These are phyloP conservation scores for Hirtodrosophila alboralis DNA, from an alignment of 2,888 invertebrate species.

Conservation along the genomic window DNA sequence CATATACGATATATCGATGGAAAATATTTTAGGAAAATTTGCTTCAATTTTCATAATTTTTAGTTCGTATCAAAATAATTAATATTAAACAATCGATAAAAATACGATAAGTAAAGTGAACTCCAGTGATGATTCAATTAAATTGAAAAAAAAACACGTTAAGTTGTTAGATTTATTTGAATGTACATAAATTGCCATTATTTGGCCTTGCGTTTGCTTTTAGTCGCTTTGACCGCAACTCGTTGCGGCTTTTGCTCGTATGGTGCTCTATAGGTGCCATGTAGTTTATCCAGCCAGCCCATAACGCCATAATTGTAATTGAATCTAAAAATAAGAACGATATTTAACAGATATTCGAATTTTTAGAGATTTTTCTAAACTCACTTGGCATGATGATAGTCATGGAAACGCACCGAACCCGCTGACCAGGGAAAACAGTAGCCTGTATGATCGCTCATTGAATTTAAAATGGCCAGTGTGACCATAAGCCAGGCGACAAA, in stretches of 20 bases:
- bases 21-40: no score
- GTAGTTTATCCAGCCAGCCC: conserved; percentile 91
- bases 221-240: neutral
- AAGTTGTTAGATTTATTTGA: neutral
- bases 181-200: neutral
- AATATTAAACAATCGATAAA: no score
- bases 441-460: conserved; percentile 91
- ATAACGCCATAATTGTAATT: conserved; percentile 92
- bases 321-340: conserved; percentile 86
- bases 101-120: no score
- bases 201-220: conserved; percentile 24
- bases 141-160: neutral
- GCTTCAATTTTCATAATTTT: no score
- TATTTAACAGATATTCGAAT: neutral
- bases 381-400: conserved; percentile 93
- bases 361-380: neutral
- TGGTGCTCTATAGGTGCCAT: conserved; percentile 90
- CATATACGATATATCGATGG: no score
- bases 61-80: no score
- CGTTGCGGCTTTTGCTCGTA: conserved; percentile 14
- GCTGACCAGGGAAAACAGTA: conserved; percentile 91
- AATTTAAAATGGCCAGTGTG: conserved; percentile 88
- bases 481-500: conserved; percentile 91
- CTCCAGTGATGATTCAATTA: no score
- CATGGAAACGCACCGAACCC: conserved; percentile 92